A percentile compares a stretch with the other conserved stretches of the same genome.
Conservation (phyloP, 1,140 invertebrate species). For the Lepidurus arcticus region DNA sequence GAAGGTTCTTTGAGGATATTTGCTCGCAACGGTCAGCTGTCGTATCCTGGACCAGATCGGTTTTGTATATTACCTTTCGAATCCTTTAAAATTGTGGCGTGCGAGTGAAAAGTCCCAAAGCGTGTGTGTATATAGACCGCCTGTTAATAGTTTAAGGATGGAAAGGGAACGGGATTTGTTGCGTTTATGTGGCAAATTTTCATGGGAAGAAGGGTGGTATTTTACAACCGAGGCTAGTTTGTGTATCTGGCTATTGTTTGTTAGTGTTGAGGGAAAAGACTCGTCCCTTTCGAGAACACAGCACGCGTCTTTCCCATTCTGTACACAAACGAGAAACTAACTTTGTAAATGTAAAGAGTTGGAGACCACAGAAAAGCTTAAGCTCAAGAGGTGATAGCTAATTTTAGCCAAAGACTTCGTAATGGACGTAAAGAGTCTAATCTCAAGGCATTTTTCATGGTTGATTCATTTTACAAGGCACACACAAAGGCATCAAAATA, state of each 20-base stretch:
- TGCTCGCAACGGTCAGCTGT: not conserved
- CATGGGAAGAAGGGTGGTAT: not conserved
- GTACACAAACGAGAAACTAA: not conserved
- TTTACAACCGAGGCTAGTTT: conserved; percentile 3
- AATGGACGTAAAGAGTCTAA: not conserved
- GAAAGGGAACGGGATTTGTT: not conserved
- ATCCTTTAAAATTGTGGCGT: not conserved
- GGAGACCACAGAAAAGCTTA: not conserved
- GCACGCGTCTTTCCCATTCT: not conserved
- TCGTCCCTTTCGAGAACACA: not conserved
- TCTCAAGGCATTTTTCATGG: not conserved
- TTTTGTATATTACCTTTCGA: conserved; percentile 6
- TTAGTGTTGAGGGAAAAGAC: conserved; percentile 12
- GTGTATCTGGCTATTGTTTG: conserved; percentile 18
- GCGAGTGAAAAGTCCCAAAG: not conserved
- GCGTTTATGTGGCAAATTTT: conserved; percentile 8
- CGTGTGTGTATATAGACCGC: conserved; percentile 4
- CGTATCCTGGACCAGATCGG: not conserved
- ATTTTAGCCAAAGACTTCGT: not conserved
- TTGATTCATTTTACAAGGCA: not conserved
- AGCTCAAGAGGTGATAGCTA: not conserved
- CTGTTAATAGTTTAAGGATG: not conserved
- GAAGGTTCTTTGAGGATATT: not conserved
- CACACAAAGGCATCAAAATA: not conserved
- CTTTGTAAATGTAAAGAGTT: not conserved